Evolutionary conservation across 53 echinoderm and acorn worm genomes (phyloP).

Genomic region (Arbacia lixula): DNA sequence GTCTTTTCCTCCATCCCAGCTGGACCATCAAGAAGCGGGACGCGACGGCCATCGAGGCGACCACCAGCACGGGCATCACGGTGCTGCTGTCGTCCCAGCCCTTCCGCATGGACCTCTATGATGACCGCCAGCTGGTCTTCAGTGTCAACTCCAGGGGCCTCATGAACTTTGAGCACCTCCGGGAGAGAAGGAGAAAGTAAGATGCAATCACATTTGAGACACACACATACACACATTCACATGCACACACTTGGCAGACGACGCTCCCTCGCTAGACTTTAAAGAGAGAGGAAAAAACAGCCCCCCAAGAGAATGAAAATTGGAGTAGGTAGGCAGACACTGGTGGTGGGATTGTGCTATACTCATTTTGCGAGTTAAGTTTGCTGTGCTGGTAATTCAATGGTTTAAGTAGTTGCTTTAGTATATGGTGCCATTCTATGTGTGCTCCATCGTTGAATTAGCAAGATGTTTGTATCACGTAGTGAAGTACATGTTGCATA

Average conservation of each 20-base stretch:
- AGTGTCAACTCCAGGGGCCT: slow-evolving; percentile 94
- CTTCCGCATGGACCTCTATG: slow-evolving; percentile 84
- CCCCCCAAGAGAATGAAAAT: neutral
- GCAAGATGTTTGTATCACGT: no score
- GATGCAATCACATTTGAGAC: slow-evolving; percentile 7
- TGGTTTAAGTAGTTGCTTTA: no score
- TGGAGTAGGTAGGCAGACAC: no score
- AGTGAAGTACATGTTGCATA: no score
- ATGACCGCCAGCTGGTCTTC: slow-evolving; percentile 73
- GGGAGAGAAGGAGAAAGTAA: slow-evolving; percentile 78
- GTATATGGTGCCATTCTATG: no score
- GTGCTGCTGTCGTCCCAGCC: slow-evolving; percentile 80
- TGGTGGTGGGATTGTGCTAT: slow-evolving; percentile 36
- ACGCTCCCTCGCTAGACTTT: slow-evolving; percentile 20
- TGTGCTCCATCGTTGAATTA: no score
- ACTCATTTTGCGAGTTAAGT: no score
- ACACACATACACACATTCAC: neutral
- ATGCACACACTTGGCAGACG: slow-evolving; percentile 3
- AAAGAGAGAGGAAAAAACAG: neutral
- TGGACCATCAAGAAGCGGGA: slow-evolving; percentile 71
- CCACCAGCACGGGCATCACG: slow-evolving; percentile 59
- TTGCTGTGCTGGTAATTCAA: no score
- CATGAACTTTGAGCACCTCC: slow-evolving; percentile 90
- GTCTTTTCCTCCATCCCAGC: slow-evolving; percentile 16
- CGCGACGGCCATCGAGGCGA: slow-evolving; percentile 59